Base-by-base conservation (phyloP, 2,797 vertebrate species). In the Adrianichthys oophorus region DNA sequence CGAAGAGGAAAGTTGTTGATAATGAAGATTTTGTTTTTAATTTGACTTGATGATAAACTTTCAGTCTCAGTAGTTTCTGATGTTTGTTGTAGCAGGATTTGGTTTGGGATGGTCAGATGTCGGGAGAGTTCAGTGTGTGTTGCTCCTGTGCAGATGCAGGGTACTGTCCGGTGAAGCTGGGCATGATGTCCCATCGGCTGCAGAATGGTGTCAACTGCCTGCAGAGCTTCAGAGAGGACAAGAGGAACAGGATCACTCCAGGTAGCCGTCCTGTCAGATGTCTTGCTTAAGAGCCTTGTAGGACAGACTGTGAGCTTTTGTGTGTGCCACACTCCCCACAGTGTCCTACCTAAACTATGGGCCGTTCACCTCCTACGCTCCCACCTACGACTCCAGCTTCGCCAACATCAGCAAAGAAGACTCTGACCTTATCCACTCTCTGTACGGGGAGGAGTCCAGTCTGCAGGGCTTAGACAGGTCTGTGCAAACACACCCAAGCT, bases 181-280 rank as follows among this genome's bases (percentile, higher is more conserved):
- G 95, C 24, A 95, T 97, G 93, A 94, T 96, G 70, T 92, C 94
- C 45, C 95, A 93, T 52, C 91, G 96, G 51, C 92, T 98, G 63
- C 98, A 98, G 82, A 93, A 92, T 0, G 98, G 98, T 15, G 92
- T 99, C 44, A 99, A 99, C 79, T 93, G 93, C 0, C 89, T 99
- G 57, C 96, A 97, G 85, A 95, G 96, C 0, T 99, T 99, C 83
- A 96, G 96, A 78, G 98, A 99, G 83, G 98, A 99, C 87, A 99
- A 98, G 85, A 94, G 98, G 79, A 99, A 99, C 90, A 89, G 92
- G 73, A 91, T 96, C 15, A 95, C 94, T 66, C 96, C 95, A 87
- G 96, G 98, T 96, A 86, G 80, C 16, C 1, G 15, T 55, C 5
- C 52, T 45, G 16, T 29, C 15, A 41, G 19, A 4, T 23, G 13